Evolutionary conservation across 2,797 vertebrate genomes (phyloP).

Genomic region (Orestias chungarensis): DNA sequence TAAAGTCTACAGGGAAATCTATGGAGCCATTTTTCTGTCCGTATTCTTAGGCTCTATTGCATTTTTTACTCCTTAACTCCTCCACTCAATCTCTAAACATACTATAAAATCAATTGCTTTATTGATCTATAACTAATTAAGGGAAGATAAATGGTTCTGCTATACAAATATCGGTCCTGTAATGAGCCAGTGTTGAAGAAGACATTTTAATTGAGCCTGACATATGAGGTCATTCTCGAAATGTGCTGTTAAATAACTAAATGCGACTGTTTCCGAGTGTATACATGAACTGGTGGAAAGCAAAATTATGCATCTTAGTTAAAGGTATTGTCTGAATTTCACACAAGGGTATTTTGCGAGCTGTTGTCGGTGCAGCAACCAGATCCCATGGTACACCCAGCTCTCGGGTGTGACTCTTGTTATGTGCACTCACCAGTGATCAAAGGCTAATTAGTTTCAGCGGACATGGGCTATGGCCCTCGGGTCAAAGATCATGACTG

Average conservation of each 20-base stretch:
- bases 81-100: slow-evolving; percentile 70
- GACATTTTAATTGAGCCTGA: slow-evolving; percentile 75
- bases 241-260: slow-evolving; percentile 36
- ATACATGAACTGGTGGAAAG: slow-evolving; percentile 25
- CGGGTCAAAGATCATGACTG: slow-evolving; percentile 82
- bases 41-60: slow-evolving; percentile 66
- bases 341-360: slow-evolving; percentile 14
- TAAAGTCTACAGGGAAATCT: slow-evolving; percentile 70
- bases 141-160: slow-evolving; percentile 81
- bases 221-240: slow-evolving; percentile 49
- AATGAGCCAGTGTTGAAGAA: slow-evolving; percentile 77
- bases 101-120: slow-evolving; percentile 84
- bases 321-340: slow-evolving; percentile 23
- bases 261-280: slow-evolving; percentile 14
- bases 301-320: slow-evolving; percentile 11
- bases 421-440: slow-evolving; percentile 75
- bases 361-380: slow-evolving; percentile 35
- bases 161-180: slow-evolving; percentile 80
- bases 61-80: slow-evolving; percentile 76
- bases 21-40: slow-evolving; percentile 73
- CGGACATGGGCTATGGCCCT: slow-evolving; percentile 75
- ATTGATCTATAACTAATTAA: slow-evolving; percentile 87
- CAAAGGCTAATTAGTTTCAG: slow-evolving; percentile 84
- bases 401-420: slow-evolving; percentile 60
- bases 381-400: slow-evolving; percentile 41